These are phyloP conservation scores for Peromyscus californicus DNA, from an alignment of 2,113 vertebrate genomes.

Conservation along the genomic window DNA sequence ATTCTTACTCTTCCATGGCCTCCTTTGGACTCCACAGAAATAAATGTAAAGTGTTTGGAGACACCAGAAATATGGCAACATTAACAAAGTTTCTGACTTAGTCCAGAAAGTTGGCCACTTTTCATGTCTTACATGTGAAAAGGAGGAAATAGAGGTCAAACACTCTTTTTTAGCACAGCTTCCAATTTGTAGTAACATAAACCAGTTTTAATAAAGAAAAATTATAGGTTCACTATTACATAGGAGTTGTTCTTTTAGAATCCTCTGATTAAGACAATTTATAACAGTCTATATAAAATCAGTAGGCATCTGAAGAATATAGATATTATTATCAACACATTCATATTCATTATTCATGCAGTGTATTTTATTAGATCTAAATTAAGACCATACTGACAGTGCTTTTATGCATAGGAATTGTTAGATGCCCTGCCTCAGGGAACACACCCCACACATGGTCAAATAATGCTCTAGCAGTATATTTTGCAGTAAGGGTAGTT, in stretches of 20 bases:
- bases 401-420: neutral
- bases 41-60: neutral
- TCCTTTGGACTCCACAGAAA: neutral
- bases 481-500: neutral
- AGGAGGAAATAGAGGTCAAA: neutral
- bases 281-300: slow-evolving; percentile 46
- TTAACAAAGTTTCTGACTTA: neutral
- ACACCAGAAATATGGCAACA: neutral
- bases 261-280: slow-evolving; percentile 50
- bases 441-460: neutral
- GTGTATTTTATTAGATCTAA: slow-evolving; percentile 60
- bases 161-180: neutral
- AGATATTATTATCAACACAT: slow-evolving; percentile 61
- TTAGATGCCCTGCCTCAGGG: neutral
- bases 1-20: rapidly evolving
- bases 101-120: neutral
- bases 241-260: slow-evolving; percentile 13
- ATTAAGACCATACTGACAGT: slow-evolving; percentile 44
- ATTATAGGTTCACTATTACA: neutral
- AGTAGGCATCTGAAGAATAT: slow-evolving; percentile 34
- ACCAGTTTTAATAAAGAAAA: slow-evolving; percentile 37
- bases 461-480: neutral
- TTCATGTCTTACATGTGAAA: neutral
- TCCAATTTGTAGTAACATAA: neutral
- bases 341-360: slow-evolving; percentile 62